A percentile compares a stretch with the other conserved stretches of the same genome.
Evolutionary conservation across 1,140 invertebrate species (phyloP).

Genomic region (Dinothrombium tinctorium): DNA sequence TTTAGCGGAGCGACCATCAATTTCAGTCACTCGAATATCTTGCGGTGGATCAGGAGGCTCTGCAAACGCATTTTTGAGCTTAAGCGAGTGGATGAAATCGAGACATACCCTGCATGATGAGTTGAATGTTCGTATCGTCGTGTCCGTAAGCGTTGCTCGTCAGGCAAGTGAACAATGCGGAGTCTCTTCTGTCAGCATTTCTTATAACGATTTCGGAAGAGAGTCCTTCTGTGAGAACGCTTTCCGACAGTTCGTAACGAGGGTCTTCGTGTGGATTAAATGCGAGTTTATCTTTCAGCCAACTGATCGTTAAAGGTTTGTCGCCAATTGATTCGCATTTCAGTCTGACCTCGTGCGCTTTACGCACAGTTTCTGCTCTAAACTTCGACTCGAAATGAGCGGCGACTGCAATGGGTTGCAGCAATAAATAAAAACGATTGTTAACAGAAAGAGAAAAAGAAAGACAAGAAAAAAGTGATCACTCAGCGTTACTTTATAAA

Average conservation of each 20-base stretch:
- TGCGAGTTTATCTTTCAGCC: constrained; percentile 18
- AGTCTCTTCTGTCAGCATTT: constrained; percentile 21
- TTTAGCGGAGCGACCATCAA: constrained; percentile 19
- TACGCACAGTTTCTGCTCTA: constrained; percentile 15
- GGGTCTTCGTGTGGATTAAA: not conserved
- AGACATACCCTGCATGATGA: constrained; percentile 61
- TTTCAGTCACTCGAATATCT: constrained; percentile 21
- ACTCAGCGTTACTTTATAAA: too few relatives aligned
- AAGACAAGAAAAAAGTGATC: too few relatives aligned
- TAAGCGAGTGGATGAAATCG: not conserved
- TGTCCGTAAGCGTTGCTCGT: constrained; percentile 20
- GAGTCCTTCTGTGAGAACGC: not conserved
- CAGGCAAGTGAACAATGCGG: constrained; percentile 24
- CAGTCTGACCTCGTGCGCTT: constrained; percentile 20
- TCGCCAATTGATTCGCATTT: constrained; percentile 23
- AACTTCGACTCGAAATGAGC: constrained; percentile 17
- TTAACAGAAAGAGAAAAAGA: too few relatives aligned
- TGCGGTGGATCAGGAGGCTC: constrained; percentile 25
- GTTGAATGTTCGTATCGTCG: constrained; percentile 64
- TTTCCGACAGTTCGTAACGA: not conserved
- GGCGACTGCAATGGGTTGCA: constrained; percentile 14
- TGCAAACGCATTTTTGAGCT: constrained; percentile 7
- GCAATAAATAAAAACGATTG: too few relatives aligned
- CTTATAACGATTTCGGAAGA: constrained; percentile 20
- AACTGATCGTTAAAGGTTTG: constrained; percentile 22